Evolutionary conservation across 2,888 invertebrate genomes (phyloP), one percentile per base, ranked within the genome.

Genomic region (Yponomeuta cagnagella): DNA sequence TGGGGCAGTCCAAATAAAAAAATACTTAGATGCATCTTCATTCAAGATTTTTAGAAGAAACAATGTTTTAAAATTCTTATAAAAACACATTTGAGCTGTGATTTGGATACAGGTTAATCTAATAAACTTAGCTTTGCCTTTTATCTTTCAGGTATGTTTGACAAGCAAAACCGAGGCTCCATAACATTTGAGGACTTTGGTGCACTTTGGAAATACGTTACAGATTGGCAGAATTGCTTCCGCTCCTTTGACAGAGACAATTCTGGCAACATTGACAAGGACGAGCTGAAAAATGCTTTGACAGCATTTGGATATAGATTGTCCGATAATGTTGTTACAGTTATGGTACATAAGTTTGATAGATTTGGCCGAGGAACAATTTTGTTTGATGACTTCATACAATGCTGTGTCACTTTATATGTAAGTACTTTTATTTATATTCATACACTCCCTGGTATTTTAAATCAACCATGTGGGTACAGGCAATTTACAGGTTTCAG

Each of bases 301-400:
- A 95, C 95, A 2, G 95, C 97, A 15, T 99, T 99, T 88, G 98
- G 98, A 65, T 97, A 97, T 83, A 93, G 96, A 74, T 89, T 99
- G 58, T 96, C 97, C 0, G 97, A 98, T 77, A 93, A 94, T 72
- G 94, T 98, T 71, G 94, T 98, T 72, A 94, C 94, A 74, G 94
- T 96, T 63, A 93, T 99, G 79, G 93, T 99, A 70, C 94, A 96
- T 76, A 99, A 99, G 88, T 99, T 98, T 89, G 99, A 99, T 89
- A 93, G 99, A 75, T 96, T 95, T 79, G 98, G 98, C n/a, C 93
- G 94, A 70, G 97, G 98, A 52, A 96, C 96, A 9, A 97, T 99
- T 77, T 94, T 97, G 71, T 99, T 99, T 89, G 99, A 99, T 92
- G 99, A 99, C 87, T 99, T 99, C 85, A 99, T 99, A 77, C 99